Evolutionary conservation across 2,888 invertebrate genomes (phyloP), one percentile per base, ranked within the genome.

Genomic region (Ametastegia equiseti): DNA sequence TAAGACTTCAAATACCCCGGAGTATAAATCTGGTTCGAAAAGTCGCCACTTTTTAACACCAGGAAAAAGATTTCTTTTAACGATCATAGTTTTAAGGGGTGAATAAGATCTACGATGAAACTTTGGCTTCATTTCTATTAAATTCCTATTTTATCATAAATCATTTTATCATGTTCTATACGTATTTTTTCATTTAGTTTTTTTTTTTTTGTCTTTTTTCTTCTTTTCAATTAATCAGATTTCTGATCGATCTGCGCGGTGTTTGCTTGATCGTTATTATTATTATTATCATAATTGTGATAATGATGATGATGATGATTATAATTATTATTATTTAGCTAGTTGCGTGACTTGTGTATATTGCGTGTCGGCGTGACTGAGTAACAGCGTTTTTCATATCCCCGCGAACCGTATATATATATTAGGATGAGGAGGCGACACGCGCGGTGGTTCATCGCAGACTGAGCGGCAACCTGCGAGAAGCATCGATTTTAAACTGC

Each of bases 401-500:
- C 13, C 7, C 39, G 39, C n/a, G n/a, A n/a, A 39, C 67, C 13
- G 39, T 36, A n/a, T 54, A 11, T 42, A 23, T 6, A 23, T 54
- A 19, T 19, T 54, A 45, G 9, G 33, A 54, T 42, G 77, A 47
- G 36, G 30, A 67, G 71, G 50, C 71, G 85, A 85, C 86, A 84
- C 88, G 87, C 88, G 87, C 88, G 88, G 86, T 85, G 86, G 87
- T 87, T 84, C 85, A 86, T 87, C 88, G 89, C 88, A 86, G 88
- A 89, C 89, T 88, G 88, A 88, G 87, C 86, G 86, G 42, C 87
- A 88, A 88, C 88, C 87, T 87, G 88, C 87, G 87, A 88, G 88
- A 86, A 86, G 86, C 89, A 89, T 89, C 89, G 89, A 89, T 89
- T 89, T 89, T 89, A 88, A 86, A 89, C 86, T 86, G 87, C 81